Percentiles rank a stretch among this genome's conserved stretches.
These are phyloP conservation scores for Pterostichus madidus DNA, from an alignment of 2,888 invertebrate species.

Conservation along the genomic window DNA sequence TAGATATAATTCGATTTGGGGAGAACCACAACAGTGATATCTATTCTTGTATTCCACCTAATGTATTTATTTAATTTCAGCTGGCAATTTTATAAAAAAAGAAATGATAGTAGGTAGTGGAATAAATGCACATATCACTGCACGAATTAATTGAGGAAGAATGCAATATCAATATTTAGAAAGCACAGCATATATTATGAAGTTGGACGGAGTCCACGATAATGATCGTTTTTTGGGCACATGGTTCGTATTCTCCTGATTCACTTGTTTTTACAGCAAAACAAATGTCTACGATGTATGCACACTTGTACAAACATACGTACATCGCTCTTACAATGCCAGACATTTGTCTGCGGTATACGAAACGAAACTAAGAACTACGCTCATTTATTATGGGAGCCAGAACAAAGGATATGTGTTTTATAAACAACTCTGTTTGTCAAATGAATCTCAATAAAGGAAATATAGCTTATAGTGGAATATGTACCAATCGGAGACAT, in stretches of 20 bases:
- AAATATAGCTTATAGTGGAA: too few species aligned
- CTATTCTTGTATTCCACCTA: too few species aligned
- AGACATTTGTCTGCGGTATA: constrained; percentile 4
- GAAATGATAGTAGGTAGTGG: too few species aligned
- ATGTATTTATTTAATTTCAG: too few species aligned
- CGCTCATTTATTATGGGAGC: neutral
- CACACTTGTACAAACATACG: constrained; percentile 37
- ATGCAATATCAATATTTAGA: neutral
- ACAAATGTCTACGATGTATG: constrained; percentile 30
- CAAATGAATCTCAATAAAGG: too few species aligned
- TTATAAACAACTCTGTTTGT: too few species aligned
- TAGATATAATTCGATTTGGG: too few species aligned
- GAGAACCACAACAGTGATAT: too few species aligned
- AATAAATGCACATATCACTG: too few species aligned
- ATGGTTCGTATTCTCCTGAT: constrained; percentile 8
- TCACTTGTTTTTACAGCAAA: constrained; percentile 20
- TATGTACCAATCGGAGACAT: too few species aligned
- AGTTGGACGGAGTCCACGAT: neutral
- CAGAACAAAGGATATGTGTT: too few species aligned
- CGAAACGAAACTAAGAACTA: neutral
- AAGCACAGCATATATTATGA: neutral
- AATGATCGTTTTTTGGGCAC: constrained; percentile 13
- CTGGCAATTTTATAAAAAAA: too few species aligned
- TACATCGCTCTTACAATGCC: constrained; percentile 4
- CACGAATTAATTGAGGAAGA: neutral